phyloP scores from a whole-genome alignment of 2,113 vertebrate species.

The Tonatia bakeri region DNA sequence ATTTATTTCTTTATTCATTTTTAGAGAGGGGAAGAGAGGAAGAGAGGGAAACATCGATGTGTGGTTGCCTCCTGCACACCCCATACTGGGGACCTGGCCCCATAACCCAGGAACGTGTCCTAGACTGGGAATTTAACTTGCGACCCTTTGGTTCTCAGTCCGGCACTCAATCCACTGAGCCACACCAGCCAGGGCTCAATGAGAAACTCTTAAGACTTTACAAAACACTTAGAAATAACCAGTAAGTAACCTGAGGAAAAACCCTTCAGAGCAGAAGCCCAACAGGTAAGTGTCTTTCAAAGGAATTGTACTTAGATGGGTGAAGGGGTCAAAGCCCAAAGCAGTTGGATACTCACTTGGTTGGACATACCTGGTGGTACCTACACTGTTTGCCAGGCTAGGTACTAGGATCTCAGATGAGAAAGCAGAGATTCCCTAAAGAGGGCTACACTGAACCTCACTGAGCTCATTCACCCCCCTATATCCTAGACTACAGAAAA shows the following conservation, averaged over 20 bases:
- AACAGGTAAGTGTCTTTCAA: background rate
- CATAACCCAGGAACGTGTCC: background rate
- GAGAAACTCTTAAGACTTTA: background rate
- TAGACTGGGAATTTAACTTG: background rate
- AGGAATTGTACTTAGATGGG: background rate
- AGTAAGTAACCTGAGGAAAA: background rate
- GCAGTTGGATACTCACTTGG: background rate
- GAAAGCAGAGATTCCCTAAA: background rate
- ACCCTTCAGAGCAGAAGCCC: background rate
- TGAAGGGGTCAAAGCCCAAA: background rate
- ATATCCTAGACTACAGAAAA: background rate
- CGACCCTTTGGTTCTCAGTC: too few relatives aligned
- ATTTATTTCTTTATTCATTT: too few relatives aligned
- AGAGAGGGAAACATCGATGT: too few relatives aligned
- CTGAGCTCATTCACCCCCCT: background rate
- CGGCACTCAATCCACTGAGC: too few relatives aligned
- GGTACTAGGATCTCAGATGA: background rate
- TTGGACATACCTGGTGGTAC: background rate
- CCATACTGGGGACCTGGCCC: too few relatives aligned
- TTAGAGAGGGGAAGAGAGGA: too few relatives aligned
- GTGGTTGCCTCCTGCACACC: too few relatives aligned
- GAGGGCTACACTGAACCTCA: background rate
- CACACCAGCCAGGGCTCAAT: background rate
- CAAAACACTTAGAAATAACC: constrained; percentile 14
- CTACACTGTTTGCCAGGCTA: background rate